Percentiles rank a stretch among this genome's conserved stretches.
These are phyloP conservation scores for Leptoteleia sp. DNA, from an alignment of 1,140 invertebrate genomes.

Conservation along the genomic window DNA sequence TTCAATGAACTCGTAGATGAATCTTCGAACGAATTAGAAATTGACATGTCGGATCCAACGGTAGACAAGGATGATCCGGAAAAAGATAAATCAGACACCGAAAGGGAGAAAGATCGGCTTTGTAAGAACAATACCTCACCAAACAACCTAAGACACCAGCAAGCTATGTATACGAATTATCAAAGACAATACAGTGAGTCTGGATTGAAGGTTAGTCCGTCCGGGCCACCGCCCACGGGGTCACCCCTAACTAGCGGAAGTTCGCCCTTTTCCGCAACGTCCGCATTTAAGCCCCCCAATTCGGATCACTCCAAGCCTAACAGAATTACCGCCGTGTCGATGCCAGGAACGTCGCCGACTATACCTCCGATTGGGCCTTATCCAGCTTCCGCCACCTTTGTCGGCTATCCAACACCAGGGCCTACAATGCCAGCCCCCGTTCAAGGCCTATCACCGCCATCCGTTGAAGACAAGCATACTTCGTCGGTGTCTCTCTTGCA, in stretches of 20 bases:
- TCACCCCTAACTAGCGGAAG: conserved; percentile 78
- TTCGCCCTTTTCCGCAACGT: conserved; percentile 85
- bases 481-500: conserved; percentile 77
- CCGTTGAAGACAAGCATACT: conserved; percentile 78
- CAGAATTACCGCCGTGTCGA: conserved; percentile 72
- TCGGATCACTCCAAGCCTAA: conserved; percentile 78
- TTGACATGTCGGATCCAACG: conserved; percentile 87
- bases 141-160: conserved; percentile 65
- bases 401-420: conserved; percentile 82
- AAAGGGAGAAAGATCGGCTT: conserved; percentile 79
- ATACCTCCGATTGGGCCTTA: conserved; percentile 83
- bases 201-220: conserved; percentile 71
- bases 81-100: conserved; percentile 74
- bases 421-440: conserved; percentile 75
- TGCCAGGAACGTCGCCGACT: conserved; percentile 63
- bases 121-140: conserved; percentile 79
- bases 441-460: conserved; percentile 68
- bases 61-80: conserved; percentile 81
- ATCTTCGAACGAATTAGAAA: conserved; percentile 89
- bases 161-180: conserved; percentile 70
- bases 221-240: conserved; percentile 64
- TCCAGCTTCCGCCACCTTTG: conserved; percentile 84
- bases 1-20: conserved; percentile 90
- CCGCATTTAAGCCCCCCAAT: conserved; percentile 88
- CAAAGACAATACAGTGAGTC: conserved; percentile 75